phyloP scores from a whole-genome alignment of 2,888 invertebrate genomes.

The Phortica magna region DNA sequence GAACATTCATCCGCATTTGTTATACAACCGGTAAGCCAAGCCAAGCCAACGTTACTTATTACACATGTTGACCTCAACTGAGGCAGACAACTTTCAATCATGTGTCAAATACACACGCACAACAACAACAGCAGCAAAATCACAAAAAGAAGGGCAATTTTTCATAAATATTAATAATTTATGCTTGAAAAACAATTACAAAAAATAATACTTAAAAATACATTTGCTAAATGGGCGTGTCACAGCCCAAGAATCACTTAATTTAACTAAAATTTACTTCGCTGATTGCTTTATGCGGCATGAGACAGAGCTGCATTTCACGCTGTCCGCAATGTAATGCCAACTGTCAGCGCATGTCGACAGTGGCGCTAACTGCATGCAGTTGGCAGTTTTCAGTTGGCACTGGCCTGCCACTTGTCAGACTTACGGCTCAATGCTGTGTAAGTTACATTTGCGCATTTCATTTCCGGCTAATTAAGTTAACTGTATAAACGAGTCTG shows the following conservation, averaged over 20 bases:
- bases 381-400: too few species aligned
- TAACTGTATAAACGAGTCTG: constrained; percentile 50
- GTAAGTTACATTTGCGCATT: not conserved
- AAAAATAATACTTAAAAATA: constrained; percentile 34
- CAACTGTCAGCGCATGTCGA: not conserved
- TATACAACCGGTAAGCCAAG: constrained; percentile 85
- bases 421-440: not conserved
- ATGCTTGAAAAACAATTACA: constrained; percentile 45
- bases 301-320: not conserved
- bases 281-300: too few species aligned
- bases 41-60: constrained; percentile 28
- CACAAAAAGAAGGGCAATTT: constrained; percentile 42
- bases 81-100: constrained; percentile 51
- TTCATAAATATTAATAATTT: constrained; percentile 46
- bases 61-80: constrained; percentile 38
- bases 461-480: constrained; percentile 62
- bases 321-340: not conserved
- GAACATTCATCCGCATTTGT: constrained; percentile 85
- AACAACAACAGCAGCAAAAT: constrained; percentile 17
- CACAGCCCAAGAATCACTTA: too few species aligned
- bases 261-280: too few species aligned
- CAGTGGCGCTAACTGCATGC: not conserved
- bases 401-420: not conserved
- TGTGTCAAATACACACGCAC: constrained; percentile 53
- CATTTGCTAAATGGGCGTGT: too few species aligned